Percentiles rank a stretch among this genome's conserved stretches.
Evolutionary conservation across 2,888 invertebrate genomes (phyloP).

Genomic region (Isoperla grammatica): DNA sequence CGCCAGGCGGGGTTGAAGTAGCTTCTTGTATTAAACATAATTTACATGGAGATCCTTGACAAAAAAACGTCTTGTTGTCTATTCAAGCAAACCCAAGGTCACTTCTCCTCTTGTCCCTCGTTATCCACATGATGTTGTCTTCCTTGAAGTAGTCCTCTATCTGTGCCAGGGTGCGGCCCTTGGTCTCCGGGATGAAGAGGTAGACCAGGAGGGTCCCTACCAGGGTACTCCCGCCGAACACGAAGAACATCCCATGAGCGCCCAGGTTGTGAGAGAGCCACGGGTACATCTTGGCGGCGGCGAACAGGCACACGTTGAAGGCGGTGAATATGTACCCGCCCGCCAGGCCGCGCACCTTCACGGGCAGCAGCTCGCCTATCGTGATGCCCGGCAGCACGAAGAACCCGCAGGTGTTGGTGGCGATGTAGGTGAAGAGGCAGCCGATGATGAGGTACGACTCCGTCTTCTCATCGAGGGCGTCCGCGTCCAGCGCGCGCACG

Average conservation of each 20-base stretch:
- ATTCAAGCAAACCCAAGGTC: neutral
- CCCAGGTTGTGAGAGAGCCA: conserved; percentile 44
- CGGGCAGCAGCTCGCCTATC: conserved; percentile 69
- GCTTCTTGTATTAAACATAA: too few species aligned
- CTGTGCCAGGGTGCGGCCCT: conserved; percentile 61
- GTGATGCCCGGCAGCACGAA: conserved; percentile 70
- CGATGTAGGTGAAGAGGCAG: conserved; percentile 62
- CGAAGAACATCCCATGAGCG: conserved; percentile 61
- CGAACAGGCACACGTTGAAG: conserved; percentile 63
- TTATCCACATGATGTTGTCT: conserved; percentile 46
- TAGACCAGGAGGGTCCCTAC: conserved; percentile 60
- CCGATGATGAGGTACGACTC: conserved; percentile 40
- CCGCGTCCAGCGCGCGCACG: conserved; percentile 27
- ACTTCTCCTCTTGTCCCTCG: conserved; percentile 18
- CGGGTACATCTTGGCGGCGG: conserved; percentile 65
- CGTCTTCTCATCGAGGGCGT: neutral
- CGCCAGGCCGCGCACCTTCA: conserved; percentile 64
- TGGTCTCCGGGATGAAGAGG: conserved; percentile 68
- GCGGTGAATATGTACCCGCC: conserved; percentile 68
- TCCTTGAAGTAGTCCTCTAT: conserved; percentile 74
- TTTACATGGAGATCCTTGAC: too few species aligned
- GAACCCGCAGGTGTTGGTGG: conserved; percentile 65
- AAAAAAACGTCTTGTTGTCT: too few species aligned
- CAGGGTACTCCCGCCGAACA: conserved; percentile 61
- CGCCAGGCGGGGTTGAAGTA: too few species aligned